phyloP scores from a whole-genome alignment of 2,113 vertebrate genomes.

The Echinops telfairi region DNA sequence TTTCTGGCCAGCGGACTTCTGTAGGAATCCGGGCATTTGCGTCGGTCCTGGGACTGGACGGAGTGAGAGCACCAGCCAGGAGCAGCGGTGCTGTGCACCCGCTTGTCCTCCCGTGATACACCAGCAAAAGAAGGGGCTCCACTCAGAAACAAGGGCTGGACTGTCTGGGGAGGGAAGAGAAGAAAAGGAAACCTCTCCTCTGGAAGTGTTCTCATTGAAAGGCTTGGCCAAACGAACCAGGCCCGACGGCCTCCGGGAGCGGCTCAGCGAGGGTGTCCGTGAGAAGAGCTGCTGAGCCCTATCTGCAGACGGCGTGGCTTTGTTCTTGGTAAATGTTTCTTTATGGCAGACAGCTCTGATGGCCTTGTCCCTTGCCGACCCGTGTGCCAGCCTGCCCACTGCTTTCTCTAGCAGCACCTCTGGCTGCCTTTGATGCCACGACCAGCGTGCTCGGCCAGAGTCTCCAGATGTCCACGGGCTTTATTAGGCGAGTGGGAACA shows the following conservation, averaged over 20 bases:
- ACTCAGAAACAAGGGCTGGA: neutral
- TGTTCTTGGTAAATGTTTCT: neutral
- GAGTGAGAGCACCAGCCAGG: neutral
- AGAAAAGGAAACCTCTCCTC: neutral
- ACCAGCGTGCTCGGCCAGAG: neutral
- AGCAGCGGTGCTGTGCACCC: neutral
- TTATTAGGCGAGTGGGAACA: conserved; percentile 71
- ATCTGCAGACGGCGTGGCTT: neutral
- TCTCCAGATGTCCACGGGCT: conserved; percentile 56
- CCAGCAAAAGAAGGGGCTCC: neutral
- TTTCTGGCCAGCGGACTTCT: neutral
- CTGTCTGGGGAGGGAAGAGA: neutral
- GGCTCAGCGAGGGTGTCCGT: neutral
- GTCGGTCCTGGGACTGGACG: neutral
- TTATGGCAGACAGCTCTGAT: neutral
- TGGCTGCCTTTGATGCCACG: neutral
- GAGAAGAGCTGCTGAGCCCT: neutral
- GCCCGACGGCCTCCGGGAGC: neutral
- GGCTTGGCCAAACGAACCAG: neutral
- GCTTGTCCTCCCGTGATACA: neutral
- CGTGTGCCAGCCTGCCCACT: neutral
- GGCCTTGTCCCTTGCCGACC: neutral
- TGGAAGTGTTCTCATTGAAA: neutral
- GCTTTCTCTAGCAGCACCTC: neutral
- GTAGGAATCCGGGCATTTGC: neutral